These are phyloP conservation scores for Paramormyrops kingsleyae DNA, from an alignment of 2,113 vertebrate species.

Conservation along the genomic window DNA sequence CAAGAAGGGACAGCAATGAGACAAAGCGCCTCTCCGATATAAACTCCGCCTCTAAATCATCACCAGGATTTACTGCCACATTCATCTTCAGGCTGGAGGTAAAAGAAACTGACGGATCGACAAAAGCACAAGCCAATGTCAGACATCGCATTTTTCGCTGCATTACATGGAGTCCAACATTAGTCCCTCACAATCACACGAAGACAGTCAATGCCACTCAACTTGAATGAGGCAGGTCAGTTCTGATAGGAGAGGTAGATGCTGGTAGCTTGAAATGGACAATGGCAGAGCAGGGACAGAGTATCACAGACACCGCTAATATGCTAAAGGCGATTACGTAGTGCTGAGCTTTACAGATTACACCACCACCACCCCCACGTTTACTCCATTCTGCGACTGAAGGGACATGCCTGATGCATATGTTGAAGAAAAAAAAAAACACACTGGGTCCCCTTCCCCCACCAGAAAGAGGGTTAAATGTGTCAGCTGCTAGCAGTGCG, in stretches of 20 bases:
- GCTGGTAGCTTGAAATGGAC: not conserved
- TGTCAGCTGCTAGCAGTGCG: not conserved
- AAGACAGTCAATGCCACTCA: not conserved
- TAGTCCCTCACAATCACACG: not conserved
- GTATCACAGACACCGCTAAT: slow-evolving; percentile 24
- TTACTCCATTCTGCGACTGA: not conserved
- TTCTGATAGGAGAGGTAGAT: not conserved
- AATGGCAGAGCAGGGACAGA: not conserved
- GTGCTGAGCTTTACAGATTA: slow-evolving; percentile 59
- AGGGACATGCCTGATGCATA: not conserved
- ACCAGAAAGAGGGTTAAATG: not conserved
- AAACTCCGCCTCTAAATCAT: not conserved
- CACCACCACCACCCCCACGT: not conserved
- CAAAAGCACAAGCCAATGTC: not conserved
- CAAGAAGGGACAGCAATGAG: not conserved
- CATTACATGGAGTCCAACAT: not conserved
- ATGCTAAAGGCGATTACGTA: slow-evolving; percentile 59
- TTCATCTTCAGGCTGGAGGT: not conserved
- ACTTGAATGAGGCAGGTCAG: not conserved
- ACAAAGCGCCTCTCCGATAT: not conserved
- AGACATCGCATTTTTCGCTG: not conserved
- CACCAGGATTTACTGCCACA: not conserved
- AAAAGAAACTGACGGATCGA: not conserved
- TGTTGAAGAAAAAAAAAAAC: not conserved
- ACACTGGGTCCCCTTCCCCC: not conserved